Evolutionary conservation across 2,113 vertebrate genomes (phyloP), one percentile per base, ranked within the genome.

Genomic region (Apaloderma vittatum): DNA sequence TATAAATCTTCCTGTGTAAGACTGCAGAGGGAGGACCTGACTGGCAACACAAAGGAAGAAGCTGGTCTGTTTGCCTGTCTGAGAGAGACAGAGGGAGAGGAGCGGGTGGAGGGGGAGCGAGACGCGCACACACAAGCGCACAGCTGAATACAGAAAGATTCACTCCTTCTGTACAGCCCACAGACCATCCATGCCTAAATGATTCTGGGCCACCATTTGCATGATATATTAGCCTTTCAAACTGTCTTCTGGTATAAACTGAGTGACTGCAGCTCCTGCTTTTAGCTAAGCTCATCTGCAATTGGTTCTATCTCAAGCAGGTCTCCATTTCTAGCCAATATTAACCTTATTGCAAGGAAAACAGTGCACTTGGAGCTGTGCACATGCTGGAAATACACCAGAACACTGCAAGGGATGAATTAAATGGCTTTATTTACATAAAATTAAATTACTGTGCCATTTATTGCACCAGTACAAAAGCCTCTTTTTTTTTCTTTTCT

Each of bases 1-100:
- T 84, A 93, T 97, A 96, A 97, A 98, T 98, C 96, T 96, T 88
- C 65, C 93, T 49, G 84, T 89, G 37, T 62, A 95, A 87, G 84
- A 72, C 96, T 88, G 90, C 87, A 95, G 95, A 95, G 95, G 76
- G 87, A 96, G 87, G 93, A 96, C 91, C 57, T n/a, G 91, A 94
- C 90, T 96, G 94, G 94, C 74, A 73, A 74, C 94, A 89, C 78
- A 93, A 92, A 73, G 94, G 88, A 90, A 93, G 90, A 86, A 95
- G 89, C 68, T 37, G 86, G 67, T 88, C 87, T 88, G 86, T 81
- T 90, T n/a, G 82, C 73, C 46, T 74, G 79, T 49, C 88, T 61
- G 76, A 48, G 73, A 63, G 75, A 94, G 88, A 72, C 43, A 75
- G 84, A 89, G 88, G 70, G 81, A 89, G 73, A 62, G 62, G 43